Evolutionary conservation across 2,888 invertebrate genomes (phyloP).

Genomic region (Yponomeuta evonymella): DNA sequence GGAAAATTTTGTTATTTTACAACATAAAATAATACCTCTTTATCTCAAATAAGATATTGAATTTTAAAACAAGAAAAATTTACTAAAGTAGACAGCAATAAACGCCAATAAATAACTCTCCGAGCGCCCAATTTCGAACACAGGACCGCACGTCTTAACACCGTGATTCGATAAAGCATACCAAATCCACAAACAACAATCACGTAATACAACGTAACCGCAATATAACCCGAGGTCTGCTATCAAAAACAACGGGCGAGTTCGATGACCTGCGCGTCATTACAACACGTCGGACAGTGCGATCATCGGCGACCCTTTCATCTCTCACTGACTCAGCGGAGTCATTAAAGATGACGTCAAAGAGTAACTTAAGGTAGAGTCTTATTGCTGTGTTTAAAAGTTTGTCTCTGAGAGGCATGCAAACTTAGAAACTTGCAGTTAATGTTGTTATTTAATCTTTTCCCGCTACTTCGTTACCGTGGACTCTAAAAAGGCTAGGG

Average conservation of each 20-base stretch:
- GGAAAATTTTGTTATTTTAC: too few relatives aligned
- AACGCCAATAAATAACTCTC: neutral
- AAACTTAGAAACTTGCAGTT: too few relatives aligned
- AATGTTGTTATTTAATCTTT: too few relatives aligned
- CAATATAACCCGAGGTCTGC: slow-evolving; percentile 22
- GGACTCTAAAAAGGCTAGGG: too few relatives aligned
- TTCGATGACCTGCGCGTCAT: slow-evolving; percentile 46
- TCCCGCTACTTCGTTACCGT: too few relatives aligned
- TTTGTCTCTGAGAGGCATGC: slow-evolving; percentile 26
- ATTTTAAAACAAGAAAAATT: neutral
- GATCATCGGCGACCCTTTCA: slow-evolving; percentile 54
- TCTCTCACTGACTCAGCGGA: slow-evolving; percentile 33
- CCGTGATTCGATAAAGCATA: slow-evolving; percentile 12
- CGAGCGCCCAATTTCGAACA: neutral
- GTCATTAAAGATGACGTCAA: slow-evolving; percentile 37
- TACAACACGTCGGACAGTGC: slow-evolving; percentile 33
- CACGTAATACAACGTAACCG: slow-evolving; percentile 21
- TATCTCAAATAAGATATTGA: neutral
- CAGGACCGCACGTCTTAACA: neutral
- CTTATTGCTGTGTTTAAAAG: slow-evolving; percentile 21
- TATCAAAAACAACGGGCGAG: slow-evolving; percentile 37
- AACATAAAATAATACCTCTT: too few relatives aligned
- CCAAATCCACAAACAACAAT: slow-evolving; percentile 13
- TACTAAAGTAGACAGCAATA: neutral
- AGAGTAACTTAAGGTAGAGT: slow-evolving; percentile 14